Conservation (phyloP, 2,797 vertebrate species). For the Bradypodion pumilum region DNA sequence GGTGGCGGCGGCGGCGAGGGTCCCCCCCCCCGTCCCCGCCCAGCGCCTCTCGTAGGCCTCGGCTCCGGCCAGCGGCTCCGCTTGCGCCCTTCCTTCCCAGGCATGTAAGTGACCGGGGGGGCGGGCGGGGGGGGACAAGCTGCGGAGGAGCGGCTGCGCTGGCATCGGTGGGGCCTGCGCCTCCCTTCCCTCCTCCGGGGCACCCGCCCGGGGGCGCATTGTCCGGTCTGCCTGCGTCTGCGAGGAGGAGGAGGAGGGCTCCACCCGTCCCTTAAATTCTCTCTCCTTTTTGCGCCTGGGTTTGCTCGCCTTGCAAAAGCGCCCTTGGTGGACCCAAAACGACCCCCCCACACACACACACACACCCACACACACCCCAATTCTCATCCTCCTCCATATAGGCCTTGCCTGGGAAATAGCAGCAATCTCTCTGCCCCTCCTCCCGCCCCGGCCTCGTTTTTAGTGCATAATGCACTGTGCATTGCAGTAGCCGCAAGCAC, state of each 20-base stretch:
- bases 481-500: neutral
- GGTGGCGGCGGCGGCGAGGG: neutral
- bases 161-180: conserved; percentile 28
- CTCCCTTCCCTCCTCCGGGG: neutral
- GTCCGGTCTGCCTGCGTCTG: neutral
- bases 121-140: conserved; percentile 36
- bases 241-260: too few relatives aligned
- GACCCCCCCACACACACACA: too few relatives aligned
- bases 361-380: neutral
- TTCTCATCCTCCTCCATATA: neutral
- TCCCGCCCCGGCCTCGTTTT: neutral
- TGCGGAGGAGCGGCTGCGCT: conserved; percentile 27
- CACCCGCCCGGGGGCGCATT: conserved; percentile 8
- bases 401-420: conserved; percentile 1
- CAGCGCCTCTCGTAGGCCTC: conserved; percentile 54
- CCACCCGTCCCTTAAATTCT: too few relatives aligned
- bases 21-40: neutral
- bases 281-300: too few relatives aligned
- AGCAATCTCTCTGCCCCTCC: neutral
- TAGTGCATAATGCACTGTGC: too few relatives aligned
- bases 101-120: conserved; percentile 58
- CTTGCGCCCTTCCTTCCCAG: conserved; percentile 16
- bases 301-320: too few relatives aligned
- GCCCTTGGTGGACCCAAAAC: too few relatives aligned
- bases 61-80: conserved; percentile 41